Base-by-base conservation (phyloP, 1,140 invertebrate species). In the Asobara japonica region DNA sequence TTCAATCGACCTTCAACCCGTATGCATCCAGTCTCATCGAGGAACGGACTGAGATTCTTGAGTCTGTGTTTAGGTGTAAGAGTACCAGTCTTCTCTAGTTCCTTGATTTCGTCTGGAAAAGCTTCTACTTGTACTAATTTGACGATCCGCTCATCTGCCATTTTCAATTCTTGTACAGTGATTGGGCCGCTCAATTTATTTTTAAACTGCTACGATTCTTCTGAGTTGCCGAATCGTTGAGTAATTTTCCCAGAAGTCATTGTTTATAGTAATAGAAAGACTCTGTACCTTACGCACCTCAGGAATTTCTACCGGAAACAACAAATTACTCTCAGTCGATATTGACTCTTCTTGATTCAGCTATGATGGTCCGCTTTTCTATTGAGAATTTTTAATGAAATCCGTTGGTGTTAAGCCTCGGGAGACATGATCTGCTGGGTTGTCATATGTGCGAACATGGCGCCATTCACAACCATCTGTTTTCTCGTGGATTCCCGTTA, bases 1-100 rank as follows among this genome's bases (percentile, higher is more conserved):
- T 64, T 20, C 8, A 81, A 65, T 27, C 79, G 31, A 4, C 80
- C 78, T 8, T 77, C 80, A 4, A 82, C 82, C 25, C 78, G 68
- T 8, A 83, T 4, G 0, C 81, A 8, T 38, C 77, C 78, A n/a
- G 74, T 64, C 10, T 69, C 4, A 45, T 81, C 80, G 1, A 83
- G 31, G 31, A 33, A 84, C 18, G 83, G 79, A 48, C 77, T 75
- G 20, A 82, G 60, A 3, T 62, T 33, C 16, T 41, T 60, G 29
- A 81, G 16, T 7, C 13, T 62, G 31, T 72, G 78, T n/a, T 56
- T 30, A 33, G 41, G 13, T 10, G 13, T 0, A 3, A 69, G 25
- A 3, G 41, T 8, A 29, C 11, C 31, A 22, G 22, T 27, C 6
- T 51, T 51, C 18, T 29, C n/a, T 0, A 69, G 45, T 4, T 27